A percentile compares a stretch with the other conserved stretches of the same genome.
Conservation (phyloP, 2,888 invertebrate species). For the Protodeltote pygarga region DNA sequence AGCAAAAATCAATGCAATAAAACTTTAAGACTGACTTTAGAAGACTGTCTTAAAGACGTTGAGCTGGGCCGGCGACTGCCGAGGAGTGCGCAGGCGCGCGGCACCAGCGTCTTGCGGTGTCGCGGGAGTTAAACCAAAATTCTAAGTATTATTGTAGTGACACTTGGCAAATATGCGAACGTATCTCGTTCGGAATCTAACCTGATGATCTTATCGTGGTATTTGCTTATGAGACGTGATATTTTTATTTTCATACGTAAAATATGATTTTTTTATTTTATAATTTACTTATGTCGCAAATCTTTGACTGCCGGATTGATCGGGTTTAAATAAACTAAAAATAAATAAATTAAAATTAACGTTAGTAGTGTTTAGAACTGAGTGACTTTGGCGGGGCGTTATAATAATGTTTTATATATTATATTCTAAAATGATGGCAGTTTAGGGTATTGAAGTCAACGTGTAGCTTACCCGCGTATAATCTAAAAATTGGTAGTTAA, state of each 20-base stretch:
- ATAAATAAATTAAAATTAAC: conserved; percentile 36
- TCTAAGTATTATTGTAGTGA: conserved; percentile 59
- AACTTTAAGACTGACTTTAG: conserved; percentile 86
- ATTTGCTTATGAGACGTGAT: conserved; percentile 55
- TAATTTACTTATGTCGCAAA: conserved; percentile 39
- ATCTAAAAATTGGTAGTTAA: conserved; percentile 13
- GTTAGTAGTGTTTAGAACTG: conserved; percentile 37
- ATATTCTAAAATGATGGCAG: conserved; percentile 22
- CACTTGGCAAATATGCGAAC: conserved; percentile 41
- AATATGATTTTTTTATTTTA: conserved; percentile 54
- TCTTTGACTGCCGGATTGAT: conserved; percentile 47
- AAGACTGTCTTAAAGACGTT: conserved; percentile 84
- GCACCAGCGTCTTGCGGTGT: conserved; percentile 38
- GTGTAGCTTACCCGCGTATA: conserved; percentile 10
- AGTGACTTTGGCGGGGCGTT: conserved; percentile 24
- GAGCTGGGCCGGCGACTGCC: conserved; percentile 46
- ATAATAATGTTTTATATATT: conserved; percentile 40
- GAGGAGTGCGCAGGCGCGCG: conserved; percentile 18
- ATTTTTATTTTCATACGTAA: conserved; percentile 63
- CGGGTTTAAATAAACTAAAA: too few species aligned
- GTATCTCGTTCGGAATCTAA: conserved; percentile 38
- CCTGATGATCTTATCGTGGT: conserved; percentile 46
- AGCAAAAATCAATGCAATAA: conserved; percentile 83
- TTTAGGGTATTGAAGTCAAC: conserved; percentile 13
- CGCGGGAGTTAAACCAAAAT: conserved; percentile 64